Evolutionary conservation across 1,140 invertebrate species (phyloP).

Genomic region (Sitobion miscanthi): DNA sequence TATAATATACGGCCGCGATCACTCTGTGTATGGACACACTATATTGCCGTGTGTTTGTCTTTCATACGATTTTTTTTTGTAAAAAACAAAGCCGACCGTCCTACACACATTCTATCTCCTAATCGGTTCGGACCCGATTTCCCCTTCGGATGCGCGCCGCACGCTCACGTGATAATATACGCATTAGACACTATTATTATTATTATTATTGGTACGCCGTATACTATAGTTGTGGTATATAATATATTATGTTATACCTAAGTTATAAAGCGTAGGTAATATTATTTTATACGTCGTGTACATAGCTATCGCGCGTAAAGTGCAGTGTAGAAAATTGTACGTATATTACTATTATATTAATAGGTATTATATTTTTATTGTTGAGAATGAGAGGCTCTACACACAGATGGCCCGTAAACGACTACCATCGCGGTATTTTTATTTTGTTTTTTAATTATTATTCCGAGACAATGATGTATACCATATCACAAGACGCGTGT

Average conservation of each 20-base stretch:
- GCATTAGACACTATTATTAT: neutral
- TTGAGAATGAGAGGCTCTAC: neutral
- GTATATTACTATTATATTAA: neutral
- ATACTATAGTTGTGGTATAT: neutral
- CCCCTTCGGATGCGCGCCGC: neutral
- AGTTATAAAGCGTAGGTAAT: neutral
- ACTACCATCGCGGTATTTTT: neutral
- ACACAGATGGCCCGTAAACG: neutral
- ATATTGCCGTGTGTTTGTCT: neutral
- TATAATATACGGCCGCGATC: neutral
- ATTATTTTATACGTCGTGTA: neutral
- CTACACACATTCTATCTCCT: neutral
- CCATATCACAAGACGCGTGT: neutral
- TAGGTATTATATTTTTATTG: neutral
- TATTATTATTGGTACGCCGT: neutral
- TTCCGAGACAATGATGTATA: neutral
- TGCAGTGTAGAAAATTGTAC: neutral
- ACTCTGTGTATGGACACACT: neutral
- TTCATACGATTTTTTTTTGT: neutral
- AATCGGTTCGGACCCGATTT: slow-evolving; percentile 21
- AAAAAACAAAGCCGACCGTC: neutral
- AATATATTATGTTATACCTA: too few relatives aligned
- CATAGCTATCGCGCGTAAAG: too few relatives aligned
- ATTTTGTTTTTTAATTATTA: neutral
- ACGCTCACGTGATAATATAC: neutral